Conservation (phyloP, 2,113 vertebrate genomes). For the Erpornis zantholeuca region DNA sequence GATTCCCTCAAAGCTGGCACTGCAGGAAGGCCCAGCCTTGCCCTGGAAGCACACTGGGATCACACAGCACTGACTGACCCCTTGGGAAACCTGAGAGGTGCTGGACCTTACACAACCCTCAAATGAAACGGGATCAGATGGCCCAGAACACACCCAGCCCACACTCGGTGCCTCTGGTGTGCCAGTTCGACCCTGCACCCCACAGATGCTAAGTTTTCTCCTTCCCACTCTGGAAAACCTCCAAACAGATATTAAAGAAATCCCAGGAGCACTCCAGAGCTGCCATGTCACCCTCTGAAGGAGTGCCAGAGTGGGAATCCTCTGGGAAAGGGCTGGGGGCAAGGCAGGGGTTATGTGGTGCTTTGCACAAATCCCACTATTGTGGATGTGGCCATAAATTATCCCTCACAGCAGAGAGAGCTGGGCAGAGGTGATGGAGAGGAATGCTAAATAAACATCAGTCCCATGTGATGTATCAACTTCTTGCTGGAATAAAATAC, state of each 20-base stretch:
- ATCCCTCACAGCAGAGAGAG: background rate
- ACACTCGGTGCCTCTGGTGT: accelerated
- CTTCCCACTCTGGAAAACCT: background rate
- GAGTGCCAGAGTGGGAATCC: background rate
- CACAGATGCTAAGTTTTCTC: background rate
- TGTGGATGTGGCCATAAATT: constrained; percentile 12
- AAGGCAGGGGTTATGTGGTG: background rate
- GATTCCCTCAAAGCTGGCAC: background rate
- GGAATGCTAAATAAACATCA: constrained; percentile 50
- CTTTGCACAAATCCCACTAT: constrained; percentile 5
- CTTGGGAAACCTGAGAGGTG: background rate
- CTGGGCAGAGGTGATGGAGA: constrained; percentile 19
- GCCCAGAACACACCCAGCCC: background rate
- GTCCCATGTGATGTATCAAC: constrained; percentile 45
- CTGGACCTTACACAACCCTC: background rate
- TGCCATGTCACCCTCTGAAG: background rate
- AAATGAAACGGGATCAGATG: background rate
- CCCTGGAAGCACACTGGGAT: background rate
- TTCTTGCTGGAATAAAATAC: constrained; percentile 36
- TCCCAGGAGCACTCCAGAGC: background rate
- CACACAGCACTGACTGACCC: background rate
- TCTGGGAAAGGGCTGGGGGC: background rate
- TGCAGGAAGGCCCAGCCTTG: background rate
- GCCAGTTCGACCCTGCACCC: accelerated
- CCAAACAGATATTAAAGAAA: background rate